Evolutionary conservation across 2,113 vertebrate species (phyloP).

Genomic region (Hemiprocne comata): DNA sequence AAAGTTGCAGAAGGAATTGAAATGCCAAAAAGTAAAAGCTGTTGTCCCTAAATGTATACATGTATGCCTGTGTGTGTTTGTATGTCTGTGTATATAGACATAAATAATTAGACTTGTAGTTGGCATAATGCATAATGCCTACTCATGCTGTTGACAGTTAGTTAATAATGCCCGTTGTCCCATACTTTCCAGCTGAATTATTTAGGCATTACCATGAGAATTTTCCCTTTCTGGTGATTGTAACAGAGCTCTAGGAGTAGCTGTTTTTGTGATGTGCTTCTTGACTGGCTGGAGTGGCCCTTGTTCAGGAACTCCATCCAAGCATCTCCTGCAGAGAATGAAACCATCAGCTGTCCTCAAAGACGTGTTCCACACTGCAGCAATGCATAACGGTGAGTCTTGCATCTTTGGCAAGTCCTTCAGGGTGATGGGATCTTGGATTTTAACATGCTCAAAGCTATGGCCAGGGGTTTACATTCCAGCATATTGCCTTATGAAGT

Average conservation of each 20-base stretch:
- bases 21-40: not conserved
- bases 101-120: not conserved
- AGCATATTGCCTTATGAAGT: not conserved
- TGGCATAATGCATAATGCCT: not conserved
- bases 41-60: not conserved
- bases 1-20: not conserved
- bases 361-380: not conserved
- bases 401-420: not conserved
- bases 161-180: not conserved
- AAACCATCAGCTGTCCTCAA: not conserved
- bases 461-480: not conserved
- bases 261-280: not conserved
- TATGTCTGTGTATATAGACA: not conserved
- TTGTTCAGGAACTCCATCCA: not conserved
- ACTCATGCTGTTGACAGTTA: not conserved
- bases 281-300: not conserved
- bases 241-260: not conserved
- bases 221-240: constrained; percentile 7
- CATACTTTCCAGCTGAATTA: constrained; percentile 14
- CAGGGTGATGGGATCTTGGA: not conserved
- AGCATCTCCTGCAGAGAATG: not conserved
- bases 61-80: not conserved
- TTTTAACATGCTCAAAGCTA: not conserved
- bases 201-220: constrained; percentile 1
- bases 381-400: accelerated